Evolutionary conservation across 37 sponge, comb jelly and placozoan species (phyloP).

Genomic region (Petrosia ficiformis): DNA sequence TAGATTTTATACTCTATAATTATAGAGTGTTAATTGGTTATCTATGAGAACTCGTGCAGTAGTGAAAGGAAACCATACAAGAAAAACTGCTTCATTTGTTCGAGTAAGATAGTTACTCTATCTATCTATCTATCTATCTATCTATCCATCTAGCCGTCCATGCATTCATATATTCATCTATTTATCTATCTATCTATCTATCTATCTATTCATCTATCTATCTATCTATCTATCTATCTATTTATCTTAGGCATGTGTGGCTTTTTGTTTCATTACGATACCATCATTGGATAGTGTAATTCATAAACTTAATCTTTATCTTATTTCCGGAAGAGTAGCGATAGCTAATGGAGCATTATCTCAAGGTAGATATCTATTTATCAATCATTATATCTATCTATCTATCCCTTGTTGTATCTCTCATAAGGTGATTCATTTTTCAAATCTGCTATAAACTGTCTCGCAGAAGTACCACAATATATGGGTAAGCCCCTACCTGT

Average conservation of each 20-base stretch:
- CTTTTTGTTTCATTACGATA: constrained; percentile 96
- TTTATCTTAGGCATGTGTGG: constrained; percentile 90
- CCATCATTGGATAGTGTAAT: constrained; percentile 80
- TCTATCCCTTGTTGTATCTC: neutral
- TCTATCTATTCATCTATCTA: too few species aligned
- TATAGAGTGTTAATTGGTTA: constrained; percentile 73
- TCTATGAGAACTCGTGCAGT: constrained; percentile 74
- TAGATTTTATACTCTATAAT: neutral
- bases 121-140: too few species aligned
- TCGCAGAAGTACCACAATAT: constrained; percentile 77
- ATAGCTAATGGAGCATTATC: constrained; percentile 89
- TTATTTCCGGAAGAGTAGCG: constrained; percentile 89
- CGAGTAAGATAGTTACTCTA: constrained; percentile 53
- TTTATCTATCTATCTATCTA: too few species aligned
- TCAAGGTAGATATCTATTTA: constrained; percentile 67
- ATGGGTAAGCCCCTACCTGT: constrained; percentile 47
- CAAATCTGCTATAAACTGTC: constrained; percentile 75
- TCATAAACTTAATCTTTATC: constrained; percentile 80
- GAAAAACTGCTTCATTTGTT: constrained; percentile 95
- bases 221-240: too few species aligned
- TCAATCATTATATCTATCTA: neutral
- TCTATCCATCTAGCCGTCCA: too few species aligned
- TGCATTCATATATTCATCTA: too few species aligned
- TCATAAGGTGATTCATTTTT: constrained; percentile 87
- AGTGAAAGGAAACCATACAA: constrained; percentile 80